Base-by-base conservation (phyloP, 2,888 invertebrate species). In the Ctenicera cuprea region DNA sequence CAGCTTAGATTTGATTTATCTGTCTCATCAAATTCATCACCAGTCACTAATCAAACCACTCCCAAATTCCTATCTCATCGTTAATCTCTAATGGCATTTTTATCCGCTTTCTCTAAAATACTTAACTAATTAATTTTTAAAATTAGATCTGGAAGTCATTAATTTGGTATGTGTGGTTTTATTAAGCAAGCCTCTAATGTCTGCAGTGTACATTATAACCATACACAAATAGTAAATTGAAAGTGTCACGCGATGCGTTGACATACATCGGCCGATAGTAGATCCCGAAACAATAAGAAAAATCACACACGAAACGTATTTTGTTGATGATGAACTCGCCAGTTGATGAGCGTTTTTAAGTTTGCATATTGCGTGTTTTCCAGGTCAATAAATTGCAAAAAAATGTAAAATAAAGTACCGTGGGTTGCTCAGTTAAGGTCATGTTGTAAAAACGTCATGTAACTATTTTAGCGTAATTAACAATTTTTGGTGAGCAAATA, bases 81-180 rank as follows among this genome's bases (percentile, higher is more conserved):
- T 16, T 50, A 3, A 45, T 45, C 45, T 45, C 1, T 26, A 26
- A 12, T 12, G 12, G 50, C 4, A 50, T 50, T 16, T 20, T 22
- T 11, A 20, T 22, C 26, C 20, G 50, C 50, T 50, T 50, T 50
- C 50, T 50, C 50, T 26, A n/a, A 26, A 50, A 50, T 50, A 22
- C 1, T 20, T 5, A 48, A 2, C 50, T 12, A 16, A 43, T 16
- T 43, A 43, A 43, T 43, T 43, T 14, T 16, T 16, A 16, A 43
- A 43, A 43, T 43, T 43, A 16, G 43, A 43, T 0, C 43, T 14
- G 16, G 14, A n/a, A 1, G 43, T n/a, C 43, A 43, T 14, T 3
- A 14, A 43, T n/a, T 14, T 14, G 43, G 14, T 14, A 43, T 16
- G n/a, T 43, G 16, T 14, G 14, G 5, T 14, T 43, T 43, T 33